Evolutionary conservation across 2,888 invertebrate species (phyloP).

Genomic region (Poecilus cupreus): DNA sequence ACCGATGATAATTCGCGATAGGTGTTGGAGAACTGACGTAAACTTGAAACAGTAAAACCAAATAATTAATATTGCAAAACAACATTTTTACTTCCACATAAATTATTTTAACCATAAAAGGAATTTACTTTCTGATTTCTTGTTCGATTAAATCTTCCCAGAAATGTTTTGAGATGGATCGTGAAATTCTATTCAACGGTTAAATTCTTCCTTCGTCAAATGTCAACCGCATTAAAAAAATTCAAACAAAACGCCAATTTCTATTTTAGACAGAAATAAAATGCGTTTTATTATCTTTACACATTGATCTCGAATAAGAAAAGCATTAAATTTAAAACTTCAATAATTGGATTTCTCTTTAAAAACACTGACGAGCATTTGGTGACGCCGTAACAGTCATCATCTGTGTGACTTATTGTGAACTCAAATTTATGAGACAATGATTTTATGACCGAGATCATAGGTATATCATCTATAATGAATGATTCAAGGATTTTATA

Average conservation of each 20-base stretch:
- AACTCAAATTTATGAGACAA: no score
- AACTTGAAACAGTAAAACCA: slow-evolving; percentile 6
- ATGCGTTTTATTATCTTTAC: neutral
- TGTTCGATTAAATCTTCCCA: slow-evolving; percentile 24
- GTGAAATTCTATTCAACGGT: slow-evolving; percentile 11
- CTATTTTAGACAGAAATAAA: slow-evolving; percentile 8
- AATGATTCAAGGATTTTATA: no score
- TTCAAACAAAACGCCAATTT: neutral
- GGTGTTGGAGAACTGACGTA: neutral
- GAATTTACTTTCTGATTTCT: slow-evolving; percentile 34
- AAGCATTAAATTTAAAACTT: neutral
- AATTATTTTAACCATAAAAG: slow-evolving; percentile 42
- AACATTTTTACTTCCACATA: slow-evolving; percentile 30
- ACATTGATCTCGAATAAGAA: neutral
- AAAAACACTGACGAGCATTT: no score
- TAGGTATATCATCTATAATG: no score
- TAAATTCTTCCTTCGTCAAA: slow-evolving; percentile 10
- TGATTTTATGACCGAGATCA: no score
- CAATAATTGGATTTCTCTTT: no score
- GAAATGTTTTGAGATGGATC: slow-evolving; percentile 19
- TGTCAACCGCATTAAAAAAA: slow-evolving; percentile 28
- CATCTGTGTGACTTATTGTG: no score
- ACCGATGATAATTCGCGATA: neutral
- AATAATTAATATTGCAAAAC: slow-evolving; percentile 33
- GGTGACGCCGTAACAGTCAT: no score